These are phyloP conservation scores for Enhydra lutris DNA, from an alignment of 2,113 vertebrate species.

Conservation along the genomic window DNA sequence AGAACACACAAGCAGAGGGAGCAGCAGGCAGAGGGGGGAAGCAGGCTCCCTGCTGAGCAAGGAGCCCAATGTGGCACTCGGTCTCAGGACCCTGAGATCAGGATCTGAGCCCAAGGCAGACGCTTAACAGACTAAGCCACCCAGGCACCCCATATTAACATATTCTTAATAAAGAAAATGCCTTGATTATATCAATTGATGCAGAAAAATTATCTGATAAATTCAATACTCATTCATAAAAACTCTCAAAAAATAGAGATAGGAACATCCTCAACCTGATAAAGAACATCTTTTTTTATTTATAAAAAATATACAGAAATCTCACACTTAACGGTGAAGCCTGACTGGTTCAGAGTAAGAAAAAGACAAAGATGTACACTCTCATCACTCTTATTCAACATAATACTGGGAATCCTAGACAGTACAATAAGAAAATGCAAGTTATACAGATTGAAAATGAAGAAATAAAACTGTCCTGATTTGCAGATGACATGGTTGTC, in stretches of 20 bases:
- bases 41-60: too few relatives aligned
- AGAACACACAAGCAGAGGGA: too few relatives aligned
- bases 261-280: neutral
- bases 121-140: too few relatives aligned
- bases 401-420: neutral
- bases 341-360: neutral
- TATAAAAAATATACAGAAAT: neutral
- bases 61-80: too few relatives aligned
- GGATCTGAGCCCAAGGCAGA: too few relatives aligned
- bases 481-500: neutral
- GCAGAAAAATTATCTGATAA: neutral
- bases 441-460: neutral
- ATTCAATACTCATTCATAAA: neutral
- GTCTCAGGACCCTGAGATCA: too few relatives aligned
- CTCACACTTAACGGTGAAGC: neutral
- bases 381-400: neutral
- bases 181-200: neutral
- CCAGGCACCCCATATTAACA: neutral
- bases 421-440: neutral
- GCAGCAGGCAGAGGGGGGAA: too few relatives aligned
- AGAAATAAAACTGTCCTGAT: neutral
- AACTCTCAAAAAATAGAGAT: neutral
- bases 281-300: neutral
- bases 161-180: neutral
- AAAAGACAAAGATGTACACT: neutral